Conservation (phyloP, 2,797 vertebrate genomes). For the Chromobotia macracanthus region DNA sequence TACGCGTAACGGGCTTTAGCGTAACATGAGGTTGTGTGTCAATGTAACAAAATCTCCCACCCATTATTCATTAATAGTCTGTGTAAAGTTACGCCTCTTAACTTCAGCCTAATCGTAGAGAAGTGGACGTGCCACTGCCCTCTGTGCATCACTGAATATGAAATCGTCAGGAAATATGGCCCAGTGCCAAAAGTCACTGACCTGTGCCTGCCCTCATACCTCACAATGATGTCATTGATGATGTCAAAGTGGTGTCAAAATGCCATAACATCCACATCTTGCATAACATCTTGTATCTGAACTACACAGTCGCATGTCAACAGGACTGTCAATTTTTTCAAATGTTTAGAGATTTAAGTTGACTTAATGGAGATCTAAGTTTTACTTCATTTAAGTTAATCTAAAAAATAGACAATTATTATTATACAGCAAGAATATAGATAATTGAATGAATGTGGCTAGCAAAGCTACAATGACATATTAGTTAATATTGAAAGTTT, state of each 20-base stretch:
- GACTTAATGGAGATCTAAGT: too few relatives aligned
- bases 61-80: slow-evolving; percentile 59
- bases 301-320: too few relatives aligned
- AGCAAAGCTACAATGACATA: too few relatives aligned
- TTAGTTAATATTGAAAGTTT: too few relatives aligned
- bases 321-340: too few relatives aligned
- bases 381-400: too few relatives aligned
- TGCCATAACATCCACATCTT: not conserved
- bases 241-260: not conserved
- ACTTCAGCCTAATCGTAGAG: slow-evolving; percentile 46
- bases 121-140: slow-evolving; percentile 44
- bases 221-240: slow-evolving; percentile 17
- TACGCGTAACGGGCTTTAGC: slow-evolving; percentile 10
- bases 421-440: too few relatives aligned
- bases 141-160: slow-evolving; percentile 12
- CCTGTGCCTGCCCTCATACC: not conserved
- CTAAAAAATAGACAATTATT: too few relatives aligned
- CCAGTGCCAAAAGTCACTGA: slow-evolving; percentile 28
- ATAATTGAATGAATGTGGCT: too few relatives aligned
- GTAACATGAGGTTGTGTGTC: slow-evolving; percentile 36
- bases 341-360: too few relatives aligned
- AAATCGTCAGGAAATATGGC: slow-evolving; percentile 29
- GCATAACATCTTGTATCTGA: too few relatives aligned
- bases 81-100: slow-evolving; percentile 56
- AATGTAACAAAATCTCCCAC: slow-evolving; percentile 24